Conservation (phyloP, 2,888 invertebrate species). For the Idaea aversata region DNA sequence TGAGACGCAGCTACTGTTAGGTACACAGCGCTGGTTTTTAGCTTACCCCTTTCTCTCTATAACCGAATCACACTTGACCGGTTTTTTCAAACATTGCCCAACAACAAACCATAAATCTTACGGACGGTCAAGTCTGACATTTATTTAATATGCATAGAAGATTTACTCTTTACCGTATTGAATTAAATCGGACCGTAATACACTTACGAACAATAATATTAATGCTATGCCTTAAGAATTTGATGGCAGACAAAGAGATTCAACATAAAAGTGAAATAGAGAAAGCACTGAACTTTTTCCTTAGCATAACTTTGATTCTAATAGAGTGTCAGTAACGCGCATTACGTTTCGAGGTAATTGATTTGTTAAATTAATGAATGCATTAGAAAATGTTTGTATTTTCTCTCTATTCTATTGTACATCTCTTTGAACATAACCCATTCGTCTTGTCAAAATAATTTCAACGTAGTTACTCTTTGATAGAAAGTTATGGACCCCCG, state of each 20-base stretch:
- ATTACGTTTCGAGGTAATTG: too few relatives aligned
- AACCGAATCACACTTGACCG: slow-evolving; percentile 3
- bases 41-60: background rate
- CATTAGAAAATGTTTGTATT: too few relatives aligned
- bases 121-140: slow-evolving; percentile 56
- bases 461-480: slow-evolving; percentile 29
- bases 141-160: slow-evolving; percentile 76
- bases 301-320: too few relatives aligned
- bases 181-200: slow-evolving; percentile 72
- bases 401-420: slow-evolving; percentile 8
- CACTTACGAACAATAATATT: slow-evolving; percentile 61
- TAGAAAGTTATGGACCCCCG: slow-evolving; percentile 29
- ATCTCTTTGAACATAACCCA: slow-evolving; percentile 15
- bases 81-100: slow-evolving; percentile 39
- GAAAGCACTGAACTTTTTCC: too few relatives aligned
- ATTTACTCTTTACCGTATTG: slow-evolving; percentile 72
- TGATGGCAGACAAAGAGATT: slow-evolving; percentile 26
- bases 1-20: too few relatives aligned
- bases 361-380: too few relatives aligned
- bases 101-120: slow-evolving; percentile 60
- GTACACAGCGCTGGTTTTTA: too few relatives aligned
- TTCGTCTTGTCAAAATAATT: slow-evolving; percentile 48
- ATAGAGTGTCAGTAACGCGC: too few relatives aligned
- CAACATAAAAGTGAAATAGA: background rate
- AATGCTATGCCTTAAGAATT: slow-evolving; percentile 36